phyloP scores from a whole-genome alignment of 1,140 invertebrate genomes.

The Bursaphelenchus mucronatus region DNA sequence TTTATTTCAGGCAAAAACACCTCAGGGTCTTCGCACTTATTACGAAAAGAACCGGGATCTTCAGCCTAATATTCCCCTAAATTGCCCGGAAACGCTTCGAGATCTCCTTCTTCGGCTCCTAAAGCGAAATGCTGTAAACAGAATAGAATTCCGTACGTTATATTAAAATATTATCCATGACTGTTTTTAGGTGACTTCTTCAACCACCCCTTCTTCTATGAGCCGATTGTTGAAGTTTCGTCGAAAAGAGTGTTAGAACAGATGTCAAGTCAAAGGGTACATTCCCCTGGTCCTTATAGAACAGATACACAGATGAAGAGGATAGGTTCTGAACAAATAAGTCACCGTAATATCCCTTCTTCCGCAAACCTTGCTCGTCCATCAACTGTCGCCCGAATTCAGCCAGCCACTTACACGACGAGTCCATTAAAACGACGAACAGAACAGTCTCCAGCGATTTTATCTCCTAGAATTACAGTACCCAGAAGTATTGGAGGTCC shows the following conservation, averaged over 20 bases:
- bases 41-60: slow-evolving; percentile 95
- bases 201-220: slow-evolving; percentile 50
- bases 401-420: slow-evolving; percentile 9
- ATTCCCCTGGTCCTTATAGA: too few relatives aligned
- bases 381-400: neutral
- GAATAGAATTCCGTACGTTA: slow-evolving; percentile 76
- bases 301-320: neutral
- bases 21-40: slow-evolving; percentile 91
- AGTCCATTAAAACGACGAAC: slow-evolving; percentile 10
- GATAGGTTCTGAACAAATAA: slow-evolving; percentile 12
- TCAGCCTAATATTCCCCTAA: slow-evolving; percentile 83
- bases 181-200: slow-evolving; percentile 58
- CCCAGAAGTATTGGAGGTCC: slow-evolving; percentile 4
- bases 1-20: slow-evolving; percentile 76
- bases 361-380: neutral
- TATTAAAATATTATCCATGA: neutral
- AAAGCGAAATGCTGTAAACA: slow-evolving; percentile 83
- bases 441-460: slow-evolving; percentile 12
- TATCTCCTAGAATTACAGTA: slow-evolving; percentile 11
- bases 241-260: slow-evolving; percentile 47
- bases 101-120: slow-evolving; percentile 80
- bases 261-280: neutral
- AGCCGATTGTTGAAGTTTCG: slow-evolving; percentile 24
- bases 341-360: neutral
- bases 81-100: slow-evolving; percentile 80